Conservation (phyloP, 1,140 invertebrate species). For the Drosophila sturtevanti region DNA sequence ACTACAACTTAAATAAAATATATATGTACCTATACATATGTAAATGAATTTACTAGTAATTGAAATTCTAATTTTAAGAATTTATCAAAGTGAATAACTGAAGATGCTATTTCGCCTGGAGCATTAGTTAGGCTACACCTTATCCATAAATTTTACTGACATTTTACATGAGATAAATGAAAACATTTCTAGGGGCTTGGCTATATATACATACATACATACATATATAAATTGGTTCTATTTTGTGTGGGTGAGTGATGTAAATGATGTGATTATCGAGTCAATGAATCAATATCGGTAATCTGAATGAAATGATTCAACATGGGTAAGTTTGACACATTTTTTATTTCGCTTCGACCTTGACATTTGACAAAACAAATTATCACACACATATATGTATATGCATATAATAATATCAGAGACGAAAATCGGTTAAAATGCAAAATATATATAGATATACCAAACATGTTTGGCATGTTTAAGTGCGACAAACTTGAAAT, state of each 20-base stretch:
- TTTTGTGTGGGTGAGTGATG: slow-evolving; percentile 54
- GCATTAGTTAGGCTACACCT: slow-evolving; percentile 1
- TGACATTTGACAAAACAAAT: slow-evolving; percentile 55
- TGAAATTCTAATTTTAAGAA: slow-evolving; percentile 37
- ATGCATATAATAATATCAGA: neutral
- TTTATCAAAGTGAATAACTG: slow-evolving; percentile 43
- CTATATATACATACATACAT: no score
- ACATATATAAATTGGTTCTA: slow-evolving; percentile 30
- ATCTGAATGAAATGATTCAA: neutral
- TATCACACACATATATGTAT: no score
- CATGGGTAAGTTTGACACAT: slow-evolving; percentile 52
- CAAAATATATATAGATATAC: slow-evolving; percentile 21
- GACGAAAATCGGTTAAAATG: slow-evolving; percentile 4
- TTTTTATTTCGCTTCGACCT: slow-evolving; percentile 47
- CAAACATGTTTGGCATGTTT: slow-evolving; percentile 82
- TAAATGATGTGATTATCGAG: slow-evolving; percentile 24
- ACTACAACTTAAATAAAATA: neutral
- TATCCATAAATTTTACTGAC: slow-evolving; percentile 43
- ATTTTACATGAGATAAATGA: slow-evolving; percentile 67
- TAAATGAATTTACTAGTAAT: slow-evolving; percentile 1
- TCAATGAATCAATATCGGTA: slow-evolving; percentile 18
- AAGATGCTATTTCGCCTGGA: neutral
- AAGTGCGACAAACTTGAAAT: slow-evolving; percentile 38
- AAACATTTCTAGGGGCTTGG: slow-evolving; percentile 66
- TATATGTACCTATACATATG: no score